Percentiles rank a stretch among this genome's conserved stretches.
Conservation (phyloP, 2,888 invertebrate genomes). For the Drosophila fungiperda region DNA sequence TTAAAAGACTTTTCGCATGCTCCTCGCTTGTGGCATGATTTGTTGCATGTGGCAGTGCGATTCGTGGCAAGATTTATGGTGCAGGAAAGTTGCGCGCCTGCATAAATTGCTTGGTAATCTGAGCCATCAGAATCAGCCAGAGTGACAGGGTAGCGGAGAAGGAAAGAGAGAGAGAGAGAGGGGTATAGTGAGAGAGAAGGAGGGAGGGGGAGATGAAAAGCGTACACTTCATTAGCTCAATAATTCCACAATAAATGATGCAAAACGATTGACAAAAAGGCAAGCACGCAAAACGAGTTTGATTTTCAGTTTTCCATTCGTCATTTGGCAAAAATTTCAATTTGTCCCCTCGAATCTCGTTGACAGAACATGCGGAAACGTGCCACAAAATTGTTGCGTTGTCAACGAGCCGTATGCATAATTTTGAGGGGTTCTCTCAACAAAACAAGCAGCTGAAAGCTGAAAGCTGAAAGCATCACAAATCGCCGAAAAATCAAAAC, state of each 20-base stretch:
- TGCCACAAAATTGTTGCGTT: slow-evolving; percentile 49
- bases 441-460: slow-evolving; percentile 17
- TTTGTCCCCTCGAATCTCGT: background rate
- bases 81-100: slow-evolving; percentile 61
- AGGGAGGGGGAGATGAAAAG: slow-evolving; percentile 17
- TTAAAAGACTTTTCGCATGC: slow-evolving; percentile 4
- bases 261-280: slow-evolving; percentile 64
- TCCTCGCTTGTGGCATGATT: slow-evolving; percentile 56
- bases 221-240: slow-evolving; percentile 78
- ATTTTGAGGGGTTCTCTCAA: slow-evolving; percentile 46
- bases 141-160: background rate
- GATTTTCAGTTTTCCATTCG: slow-evolving; percentile 27
- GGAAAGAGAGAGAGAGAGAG: background rate
- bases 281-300: slow-evolving; percentile 26
- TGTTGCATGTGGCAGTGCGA: slow-evolving; percentile 64
- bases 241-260: slow-evolving; percentile 74
- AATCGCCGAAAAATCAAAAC: slow-evolving; percentile 34
- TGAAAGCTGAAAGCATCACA: slow-evolving; percentile 23
- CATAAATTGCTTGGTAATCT: slow-evolving; percentile 77
- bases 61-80: slow-evolving; percentile 72
- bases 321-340: slow-evolving; percentile 8
- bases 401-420: slow-evolving; percentile 61
- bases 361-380: slow-evolving; percentile 33
- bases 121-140: slow-evolving; percentile 18
- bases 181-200: background rate